These are phyloP conservation scores for Philantomba maxwellii DNA, from an alignment of 2,113 vertebrate species.

Conservation along the genomic window DNA sequence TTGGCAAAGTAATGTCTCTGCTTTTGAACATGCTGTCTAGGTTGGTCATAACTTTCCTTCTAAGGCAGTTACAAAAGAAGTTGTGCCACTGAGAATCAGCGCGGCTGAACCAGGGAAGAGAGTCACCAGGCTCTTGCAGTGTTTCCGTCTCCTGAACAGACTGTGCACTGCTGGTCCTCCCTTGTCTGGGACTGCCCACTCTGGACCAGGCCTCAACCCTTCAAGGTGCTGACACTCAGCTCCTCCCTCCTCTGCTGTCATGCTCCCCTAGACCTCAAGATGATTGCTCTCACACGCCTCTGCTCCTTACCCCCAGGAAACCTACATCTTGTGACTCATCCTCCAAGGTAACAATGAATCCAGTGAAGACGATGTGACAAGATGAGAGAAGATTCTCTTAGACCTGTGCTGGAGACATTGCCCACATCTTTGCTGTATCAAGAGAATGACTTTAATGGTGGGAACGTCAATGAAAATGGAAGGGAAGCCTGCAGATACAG, in stretches of 20 bases:
- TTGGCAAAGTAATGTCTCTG: no score
- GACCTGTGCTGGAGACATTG: background rate
- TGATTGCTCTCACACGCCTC: fast-evolving
- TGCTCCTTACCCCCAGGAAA: background rate
- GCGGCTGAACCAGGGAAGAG: background rate
- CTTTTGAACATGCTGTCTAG: no score
- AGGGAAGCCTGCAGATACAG: background rate
- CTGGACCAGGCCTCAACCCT: background rate
- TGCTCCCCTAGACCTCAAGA: background rate
- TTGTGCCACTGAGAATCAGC: background rate
- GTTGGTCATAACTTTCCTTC: no score
- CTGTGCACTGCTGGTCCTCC: background rate
- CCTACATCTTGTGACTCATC: background rate
- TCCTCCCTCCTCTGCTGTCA: background rate
- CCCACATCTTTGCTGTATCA: background rate
- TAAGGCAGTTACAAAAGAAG: background rate
- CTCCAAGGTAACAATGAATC: background rate
- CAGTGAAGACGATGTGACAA: background rate
- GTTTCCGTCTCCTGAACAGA: background rate
- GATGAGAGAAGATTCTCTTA: background rate
- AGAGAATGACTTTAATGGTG: background rate
- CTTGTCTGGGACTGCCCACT: background rate
- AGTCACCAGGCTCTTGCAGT: background rate
- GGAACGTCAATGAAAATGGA: background rate
- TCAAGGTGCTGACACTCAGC: background rate